Conservation (phyloP, 92 coral and sea anemone species). For the Parazoanthus swiftii region DNA sequence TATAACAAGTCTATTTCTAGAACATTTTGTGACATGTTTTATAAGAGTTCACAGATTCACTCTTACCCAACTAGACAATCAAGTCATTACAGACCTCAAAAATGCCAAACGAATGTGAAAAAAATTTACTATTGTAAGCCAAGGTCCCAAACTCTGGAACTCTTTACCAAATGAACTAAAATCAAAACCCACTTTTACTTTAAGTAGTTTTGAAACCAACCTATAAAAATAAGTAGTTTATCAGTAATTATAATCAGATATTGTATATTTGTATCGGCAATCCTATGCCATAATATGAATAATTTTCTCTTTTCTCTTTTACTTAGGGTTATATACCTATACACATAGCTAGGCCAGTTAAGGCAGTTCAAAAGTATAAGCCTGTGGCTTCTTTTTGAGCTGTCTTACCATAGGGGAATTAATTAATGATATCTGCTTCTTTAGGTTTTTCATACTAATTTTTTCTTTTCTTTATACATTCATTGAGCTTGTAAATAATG, state of each 20-base stretch:
- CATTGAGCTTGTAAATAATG: constrained; percentile 15
- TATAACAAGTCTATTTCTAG: too few relatives aligned
- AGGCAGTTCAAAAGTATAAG: not conserved
- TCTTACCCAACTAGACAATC: too few relatives aligned
- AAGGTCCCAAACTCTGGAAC: constrained; percentile 31
- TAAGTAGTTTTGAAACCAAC: constrained; percentile 25
- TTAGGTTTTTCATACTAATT: not conserved
- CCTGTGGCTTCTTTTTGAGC: too few relatives aligned
- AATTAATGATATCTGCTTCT: too few relatives aligned
- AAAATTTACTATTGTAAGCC: constrained; percentile 20
- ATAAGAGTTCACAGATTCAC: too few relatives aligned
- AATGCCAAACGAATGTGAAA: too few relatives aligned
- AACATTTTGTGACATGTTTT: too few relatives aligned
- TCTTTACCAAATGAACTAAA: constrained; percentile 26
- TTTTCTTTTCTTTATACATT: not conserved
- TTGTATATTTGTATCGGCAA: constrained; percentile 18
- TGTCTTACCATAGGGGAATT: too few relatives aligned
- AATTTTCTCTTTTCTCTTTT: constrained; percentile 21
- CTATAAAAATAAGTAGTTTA: constrained; percentile 5
- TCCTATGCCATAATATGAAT: constrained; percentile 10
- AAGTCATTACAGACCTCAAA: too few relatives aligned
- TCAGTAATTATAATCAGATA: constrained; percentile 21
- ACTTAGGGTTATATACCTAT: constrained; percentile 7
- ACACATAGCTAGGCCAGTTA: constrained; percentile 11
- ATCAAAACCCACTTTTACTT: constrained; percentile 24